A percentile compares a stretch with the other conserved stretches of the same genome.
phyloP scores from a whole-genome alignment of 2,888 invertebrate species.

The Dorcus parallelipipedus region DNA sequence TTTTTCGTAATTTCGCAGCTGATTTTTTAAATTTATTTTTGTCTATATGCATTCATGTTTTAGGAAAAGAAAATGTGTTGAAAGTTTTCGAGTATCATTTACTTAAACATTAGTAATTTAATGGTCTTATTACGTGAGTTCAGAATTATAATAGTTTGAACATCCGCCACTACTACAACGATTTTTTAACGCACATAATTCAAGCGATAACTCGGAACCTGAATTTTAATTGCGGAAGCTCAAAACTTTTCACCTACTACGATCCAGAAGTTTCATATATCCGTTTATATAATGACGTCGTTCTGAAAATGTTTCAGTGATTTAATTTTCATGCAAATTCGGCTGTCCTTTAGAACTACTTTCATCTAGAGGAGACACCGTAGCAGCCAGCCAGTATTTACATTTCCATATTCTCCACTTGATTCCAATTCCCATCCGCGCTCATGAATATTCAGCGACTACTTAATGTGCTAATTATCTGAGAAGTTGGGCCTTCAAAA shows the following conservation, averaged over 20 bases:
- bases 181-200: no score
- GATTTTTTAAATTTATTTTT: no score
- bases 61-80: no score
- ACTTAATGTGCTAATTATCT: conserved; percentile 25
- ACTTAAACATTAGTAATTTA: no score
- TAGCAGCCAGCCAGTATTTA: conserved; percentile 16
- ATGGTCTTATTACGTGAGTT: no score
- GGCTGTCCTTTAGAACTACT: conserved; percentile 14
- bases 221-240: no score
- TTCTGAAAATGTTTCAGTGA: conserved; percentile 18
- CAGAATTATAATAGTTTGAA: no score
- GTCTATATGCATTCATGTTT: no score
- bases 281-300: conserved; percentile 11
- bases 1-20: no score
- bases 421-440: conserved; percentile 20
- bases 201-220: no score
- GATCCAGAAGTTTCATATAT: not conserved
- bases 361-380: conserved; percentile 7
- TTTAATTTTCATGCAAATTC: conserved; percentile 21
- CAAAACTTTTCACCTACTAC: conserved; percentile 7
- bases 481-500: conserved; percentile 19
- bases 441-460: conserved; percentile 22
- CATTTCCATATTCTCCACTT: conserved; percentile 21
- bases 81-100: no score
- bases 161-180: no score